These are phyloP conservation scores for Thysanoteuthis rhombus DNA, from an alignment of 2,888 invertebrate genomes.

Conservation along the genomic window DNA sequence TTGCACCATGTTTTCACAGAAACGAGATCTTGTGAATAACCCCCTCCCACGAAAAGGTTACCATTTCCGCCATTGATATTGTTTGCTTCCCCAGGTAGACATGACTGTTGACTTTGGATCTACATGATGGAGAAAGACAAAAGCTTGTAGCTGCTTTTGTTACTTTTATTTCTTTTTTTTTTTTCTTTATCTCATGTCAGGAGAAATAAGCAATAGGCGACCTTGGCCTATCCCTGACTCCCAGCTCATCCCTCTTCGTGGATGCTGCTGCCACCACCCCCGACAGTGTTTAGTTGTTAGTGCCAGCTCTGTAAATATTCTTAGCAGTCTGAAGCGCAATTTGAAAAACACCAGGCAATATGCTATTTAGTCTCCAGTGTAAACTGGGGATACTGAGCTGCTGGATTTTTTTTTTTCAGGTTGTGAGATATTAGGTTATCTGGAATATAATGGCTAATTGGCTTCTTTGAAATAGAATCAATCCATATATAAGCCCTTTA, in stretches of 20 bases:
- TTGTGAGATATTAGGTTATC: not conserved
- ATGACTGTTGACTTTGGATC: not conserved
- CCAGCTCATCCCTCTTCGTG: not conserved
- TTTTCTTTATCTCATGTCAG: not conserved
- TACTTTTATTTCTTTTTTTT: too few species aligned
- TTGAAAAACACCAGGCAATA: not conserved
- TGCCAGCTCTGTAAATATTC: not conserved
- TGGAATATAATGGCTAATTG: not conserved
- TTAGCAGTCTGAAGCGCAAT: not conserved
- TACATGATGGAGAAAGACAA: not conserved
- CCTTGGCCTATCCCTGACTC: not conserved
- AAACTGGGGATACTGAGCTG: too few species aligned
- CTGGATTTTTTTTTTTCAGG: too few species aligned
- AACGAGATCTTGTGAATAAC: not conserved
- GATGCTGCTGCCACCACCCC: not conserved
- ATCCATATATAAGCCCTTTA: too few species aligned
- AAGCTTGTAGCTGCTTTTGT: not conserved
- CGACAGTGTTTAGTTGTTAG: too few species aligned
- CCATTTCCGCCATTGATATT: not conserved
- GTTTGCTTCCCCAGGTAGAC: not conserved
- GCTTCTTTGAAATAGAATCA: not conserved
- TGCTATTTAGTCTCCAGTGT: too few species aligned
- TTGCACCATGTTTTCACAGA: not conserved
- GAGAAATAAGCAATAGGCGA: not conserved
- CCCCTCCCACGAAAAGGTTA: not conserved